Base-by-base conservation (phyloP, 2,888 invertebrate genomes). In the Spialia ferax region DNA sequence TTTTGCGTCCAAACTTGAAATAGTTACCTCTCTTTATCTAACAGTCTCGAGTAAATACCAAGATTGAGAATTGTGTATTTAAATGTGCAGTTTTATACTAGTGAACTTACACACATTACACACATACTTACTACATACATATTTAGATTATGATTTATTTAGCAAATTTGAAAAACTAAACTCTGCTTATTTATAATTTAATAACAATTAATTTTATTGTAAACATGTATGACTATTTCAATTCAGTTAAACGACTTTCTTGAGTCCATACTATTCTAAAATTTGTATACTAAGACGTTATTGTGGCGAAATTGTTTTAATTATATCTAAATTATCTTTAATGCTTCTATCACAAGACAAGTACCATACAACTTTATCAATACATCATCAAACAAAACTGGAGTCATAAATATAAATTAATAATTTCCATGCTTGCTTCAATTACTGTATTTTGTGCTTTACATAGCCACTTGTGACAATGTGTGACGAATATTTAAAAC, bases 131-230 rank as follows among this genome's bases (percentile, higher is more conserved):
- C 20, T 20, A 50, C 48, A 22, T 10, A 22, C 23, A 50, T 23
- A 50, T 50, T 23, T 50, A 50, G 13, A 50, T 50, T 50, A 50
- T 13, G 3, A 13, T 50, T 22, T 1, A 50, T 38, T 62, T 64
- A 64, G 56, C 57, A 65, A 65, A 57, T 57, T 64, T 64, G 64
- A 50, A 57, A 64, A 64, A 65, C 57, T 59, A 65, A 65, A 59
- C 50, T 59, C 65, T 64, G 56, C 45, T 59, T 65, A 57, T 56
- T 35, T 32, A 56, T 63, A 56, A 11, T 8, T 42, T 50, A 13
- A 4, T 45, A 64, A 64, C 64, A 64, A 56, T 55, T 54, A 7
- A 52, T 18, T 45, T 48, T 48, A 64, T n/a, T 26, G 55, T 22
- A 45, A 42, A 29, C 22, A 22, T 56, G 56, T 48, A 45, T 15